Evolutionary conservation across 2,888 invertebrate genomes (phyloP).

Genomic region (Ochropleura plecta): DNA sequence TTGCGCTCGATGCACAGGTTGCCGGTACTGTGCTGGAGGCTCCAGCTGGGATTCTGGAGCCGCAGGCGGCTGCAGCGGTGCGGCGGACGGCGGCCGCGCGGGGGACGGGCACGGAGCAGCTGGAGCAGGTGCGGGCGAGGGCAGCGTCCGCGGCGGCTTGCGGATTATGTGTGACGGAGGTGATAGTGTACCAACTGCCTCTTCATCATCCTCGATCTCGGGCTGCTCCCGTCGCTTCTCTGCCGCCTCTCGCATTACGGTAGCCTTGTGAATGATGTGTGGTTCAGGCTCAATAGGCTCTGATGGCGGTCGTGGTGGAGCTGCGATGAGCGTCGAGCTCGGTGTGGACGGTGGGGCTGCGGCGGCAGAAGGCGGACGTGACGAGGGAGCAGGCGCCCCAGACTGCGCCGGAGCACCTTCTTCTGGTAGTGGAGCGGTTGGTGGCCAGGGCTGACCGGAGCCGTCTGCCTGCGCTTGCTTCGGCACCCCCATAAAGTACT

Average conservation of each 20-base stretch:
- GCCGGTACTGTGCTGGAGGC: conserved; percentile 76
- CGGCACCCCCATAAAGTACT: conserved; percentile 95
- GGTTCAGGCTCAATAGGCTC: conserved; percentile 89
- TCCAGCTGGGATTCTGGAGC: conserved; percentile 78
- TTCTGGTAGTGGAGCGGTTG: conserved; percentile 79
- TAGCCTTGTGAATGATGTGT: conserved; percentile 89
- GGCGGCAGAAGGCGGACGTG: conserved; percentile 88
- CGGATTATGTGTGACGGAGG: conserved; percentile 89
- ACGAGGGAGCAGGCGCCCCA: conserved; percentile 84
- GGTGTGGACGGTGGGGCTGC: conserved; percentile 82
- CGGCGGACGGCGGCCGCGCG: conserved; percentile 81
- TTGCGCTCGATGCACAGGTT: conserved; percentile 79
- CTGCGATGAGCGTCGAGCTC: conserved; percentile 75
- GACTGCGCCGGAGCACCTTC: conserved; percentile 86
- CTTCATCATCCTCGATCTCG: conserved; percentile 86
- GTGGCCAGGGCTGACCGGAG: conserved; percentile 82
- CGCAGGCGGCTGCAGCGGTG: conserved; percentile 71
- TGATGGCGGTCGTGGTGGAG: conserved; percentile 87
- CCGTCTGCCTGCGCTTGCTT: conserved; percentile 86
- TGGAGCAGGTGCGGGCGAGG: conserved; percentile 85
- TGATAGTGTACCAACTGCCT: conserved; percentile 81
- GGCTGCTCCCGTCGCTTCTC: conserved; percentile 86
- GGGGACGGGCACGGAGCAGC: conserved; percentile 82
- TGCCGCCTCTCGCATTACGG: conserved; percentile 89
- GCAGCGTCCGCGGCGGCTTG: conserved; percentile 81